These are phyloP conservation scores for Rhipidura dahli DNA, from an alignment of 2,113 vertebrate genomes.

Conservation along the genomic window DNA sequence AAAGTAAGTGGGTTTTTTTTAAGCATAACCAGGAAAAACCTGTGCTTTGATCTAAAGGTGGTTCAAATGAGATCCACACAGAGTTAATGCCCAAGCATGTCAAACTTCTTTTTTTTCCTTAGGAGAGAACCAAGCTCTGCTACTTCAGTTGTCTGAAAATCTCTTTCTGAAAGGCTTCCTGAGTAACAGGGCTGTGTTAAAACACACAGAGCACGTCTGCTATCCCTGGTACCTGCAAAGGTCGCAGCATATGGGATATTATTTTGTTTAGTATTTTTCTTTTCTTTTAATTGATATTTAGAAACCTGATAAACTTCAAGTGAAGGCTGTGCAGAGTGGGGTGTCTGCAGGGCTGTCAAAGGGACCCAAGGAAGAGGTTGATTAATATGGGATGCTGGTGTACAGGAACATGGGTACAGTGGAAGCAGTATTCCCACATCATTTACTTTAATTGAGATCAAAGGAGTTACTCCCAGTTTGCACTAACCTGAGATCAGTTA, in stretches of 20 bases:
- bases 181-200: neutral
- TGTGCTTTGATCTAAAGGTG: slow-evolving; percentile 74
- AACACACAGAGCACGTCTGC: neutral
- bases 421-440: neutral
- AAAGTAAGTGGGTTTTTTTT: slow-evolving; percentile 60
- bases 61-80: slow-evolving; percentile 71
- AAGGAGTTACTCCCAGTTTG: neutral
- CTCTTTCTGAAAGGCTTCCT: neutral
- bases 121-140: slow-evolving; percentile 14
- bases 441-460: neutral
- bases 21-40: slow-evolving; percentile 70
- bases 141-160: slow-evolving; percentile 32
- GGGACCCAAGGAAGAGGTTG: neutral
- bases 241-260: neutral
- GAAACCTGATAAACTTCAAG: neutral
- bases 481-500: neutral
- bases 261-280: neutral
- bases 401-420: neutral
- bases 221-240: neutral
- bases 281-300: neutral
- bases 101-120: slow-evolving; percentile 42
- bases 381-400: neutral
- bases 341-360: neutral
- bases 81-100: slow-evolving; percentile 58
- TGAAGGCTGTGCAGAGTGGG: neutral